Percentiles rank a stretch among this genome's conserved stretches.
Evolutionary conservation across 35 echinoderm and acorn worm genomes (phyloP).

Genomic region (Heliocidaris erythrogramma): DNA sequence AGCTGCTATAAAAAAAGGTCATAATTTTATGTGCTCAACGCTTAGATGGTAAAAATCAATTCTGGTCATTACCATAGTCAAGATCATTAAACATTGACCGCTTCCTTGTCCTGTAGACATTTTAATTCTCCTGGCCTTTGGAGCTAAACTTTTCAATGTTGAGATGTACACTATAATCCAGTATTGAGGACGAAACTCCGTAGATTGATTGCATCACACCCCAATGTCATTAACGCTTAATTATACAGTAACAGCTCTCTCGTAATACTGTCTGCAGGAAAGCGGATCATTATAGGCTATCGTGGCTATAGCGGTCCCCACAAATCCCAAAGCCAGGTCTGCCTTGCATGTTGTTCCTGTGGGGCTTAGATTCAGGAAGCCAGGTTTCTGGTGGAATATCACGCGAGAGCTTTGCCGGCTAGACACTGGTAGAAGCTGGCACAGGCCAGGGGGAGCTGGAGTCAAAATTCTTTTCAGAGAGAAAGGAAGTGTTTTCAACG

Average conservation of each 20-base stretch:
- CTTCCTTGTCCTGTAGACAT: neutral
- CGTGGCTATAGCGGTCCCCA: neutral
- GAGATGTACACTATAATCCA: neutral
- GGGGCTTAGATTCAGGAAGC: conserved; percentile 14
- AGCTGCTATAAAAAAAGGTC: neutral
- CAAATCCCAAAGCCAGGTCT: neutral
- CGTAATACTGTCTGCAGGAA: neutral
- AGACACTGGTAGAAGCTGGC: neutral
- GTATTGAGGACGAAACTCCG: neutral
- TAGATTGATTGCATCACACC: neutral
- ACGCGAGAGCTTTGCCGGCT: conserved; percentile 24
- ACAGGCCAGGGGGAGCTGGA: neutral
- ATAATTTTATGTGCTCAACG: neutral
- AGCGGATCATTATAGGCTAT: neutral
- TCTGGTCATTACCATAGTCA: neutral
- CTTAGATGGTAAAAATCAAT: neutral
- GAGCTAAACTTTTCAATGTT: neutral
- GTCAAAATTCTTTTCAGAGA: neutral
- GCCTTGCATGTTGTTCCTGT: conserved; percentile 10
- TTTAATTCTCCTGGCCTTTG: neutral
- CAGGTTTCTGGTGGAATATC: conserved; percentile 3
- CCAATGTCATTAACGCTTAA: neutral
- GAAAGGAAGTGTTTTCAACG: no score
- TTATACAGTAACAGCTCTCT: neutral
- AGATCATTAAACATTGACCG: neutral